A percentile compares a stretch with the other conserved stretches of the same genome.
phyloP scores from a whole-genome alignment of 2,113 vertebrate genomes.

The Zapus hudsonius region DNA sequence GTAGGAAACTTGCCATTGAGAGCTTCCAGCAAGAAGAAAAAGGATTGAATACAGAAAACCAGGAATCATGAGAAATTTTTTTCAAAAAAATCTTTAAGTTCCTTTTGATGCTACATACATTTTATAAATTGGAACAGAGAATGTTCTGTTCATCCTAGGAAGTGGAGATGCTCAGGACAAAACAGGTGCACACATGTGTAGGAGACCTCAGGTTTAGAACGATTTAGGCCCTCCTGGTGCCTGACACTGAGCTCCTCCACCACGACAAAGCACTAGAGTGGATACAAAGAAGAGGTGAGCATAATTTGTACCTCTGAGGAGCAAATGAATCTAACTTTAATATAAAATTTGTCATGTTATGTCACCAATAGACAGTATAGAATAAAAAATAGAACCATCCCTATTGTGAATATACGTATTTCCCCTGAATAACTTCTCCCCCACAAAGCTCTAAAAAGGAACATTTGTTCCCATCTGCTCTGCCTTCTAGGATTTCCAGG shows the following conservation, averaged over 20 bases:
- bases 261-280: neutral
- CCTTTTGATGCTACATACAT: conserved; percentile 72
- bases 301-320: conserved; percentile 45
- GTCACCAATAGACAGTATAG: neutral
- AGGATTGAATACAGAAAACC: conserved; percentile 73
- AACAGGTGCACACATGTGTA: conserved; percentile 62
- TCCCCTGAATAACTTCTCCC: conserved; percentile 22
- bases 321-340: conserved; percentile 18
- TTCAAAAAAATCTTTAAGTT: conserved; percentile 69
- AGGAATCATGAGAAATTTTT: conserved; percentile 53
- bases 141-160: conserved; percentile 39
- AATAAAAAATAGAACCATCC: conserved; percentile 43
- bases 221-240: conserved; percentile 17
- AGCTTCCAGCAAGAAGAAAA: conserved; percentile 61
- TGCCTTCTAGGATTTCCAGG: conserved; percentile 59
- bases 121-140: conserved; percentile 74
- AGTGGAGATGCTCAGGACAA: conserved; percentile 17
- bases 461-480: conserved; percentile 38
- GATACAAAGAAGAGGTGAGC: neutral
- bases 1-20: conserved; percentile 64
- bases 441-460: conserved; percentile 11
- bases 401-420: neutral
- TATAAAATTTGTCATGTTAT: conserved; percentile 10
- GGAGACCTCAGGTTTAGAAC: neutral
- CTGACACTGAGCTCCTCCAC: conserved; percentile 56